These are phyloP conservation scores for Xenus cinereus DNA, from an alignment of 2,113 vertebrate genomes.

Conservation along the genomic window DNA sequence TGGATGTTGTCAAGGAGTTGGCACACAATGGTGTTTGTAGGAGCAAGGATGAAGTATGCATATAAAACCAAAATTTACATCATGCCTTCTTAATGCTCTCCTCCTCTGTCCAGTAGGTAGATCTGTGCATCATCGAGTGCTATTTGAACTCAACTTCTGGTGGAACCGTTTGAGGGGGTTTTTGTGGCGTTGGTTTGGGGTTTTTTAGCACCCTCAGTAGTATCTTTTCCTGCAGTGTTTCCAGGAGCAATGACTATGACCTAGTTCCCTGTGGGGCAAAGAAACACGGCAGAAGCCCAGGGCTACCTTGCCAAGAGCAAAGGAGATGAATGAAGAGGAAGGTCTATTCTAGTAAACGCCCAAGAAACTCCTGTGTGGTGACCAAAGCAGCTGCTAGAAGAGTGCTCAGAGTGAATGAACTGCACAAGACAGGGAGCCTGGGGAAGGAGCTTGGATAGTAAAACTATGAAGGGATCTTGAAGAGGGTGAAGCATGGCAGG, in stretches of 20 bases:
- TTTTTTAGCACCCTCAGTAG: conserved; percentile 23
- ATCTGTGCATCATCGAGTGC: neutral
- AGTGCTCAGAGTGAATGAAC: neutral
- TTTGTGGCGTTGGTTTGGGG: neutral
- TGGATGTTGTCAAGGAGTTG: neutral
- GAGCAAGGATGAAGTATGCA: neutral
- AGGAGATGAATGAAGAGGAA: neutral
- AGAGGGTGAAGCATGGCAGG: neutral
- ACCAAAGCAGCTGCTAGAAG: neutral
- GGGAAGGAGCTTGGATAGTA: neutral
- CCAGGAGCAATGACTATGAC: conserved; percentile 8
- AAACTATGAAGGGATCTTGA: neutral
- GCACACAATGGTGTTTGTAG: neutral
- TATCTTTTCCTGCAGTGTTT: conserved; percentile 32
- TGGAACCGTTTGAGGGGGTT: neutral
- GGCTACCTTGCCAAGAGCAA: neutral
- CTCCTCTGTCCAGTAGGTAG: neutral
- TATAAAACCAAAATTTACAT: conserved; percentile 4
- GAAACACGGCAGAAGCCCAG: neutral
- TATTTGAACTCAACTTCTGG: conserved; percentile 23
- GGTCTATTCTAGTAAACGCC: neutral
- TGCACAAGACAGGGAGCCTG: neutral
- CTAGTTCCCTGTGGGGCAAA: conserved; percentile 29
- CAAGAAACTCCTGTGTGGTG: neutral
- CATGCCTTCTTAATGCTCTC: neutral